Evolutionary conservation across 2,113 vertebrate species (phyloP).

Genomic region (Thunnus thynnus): DNA sequence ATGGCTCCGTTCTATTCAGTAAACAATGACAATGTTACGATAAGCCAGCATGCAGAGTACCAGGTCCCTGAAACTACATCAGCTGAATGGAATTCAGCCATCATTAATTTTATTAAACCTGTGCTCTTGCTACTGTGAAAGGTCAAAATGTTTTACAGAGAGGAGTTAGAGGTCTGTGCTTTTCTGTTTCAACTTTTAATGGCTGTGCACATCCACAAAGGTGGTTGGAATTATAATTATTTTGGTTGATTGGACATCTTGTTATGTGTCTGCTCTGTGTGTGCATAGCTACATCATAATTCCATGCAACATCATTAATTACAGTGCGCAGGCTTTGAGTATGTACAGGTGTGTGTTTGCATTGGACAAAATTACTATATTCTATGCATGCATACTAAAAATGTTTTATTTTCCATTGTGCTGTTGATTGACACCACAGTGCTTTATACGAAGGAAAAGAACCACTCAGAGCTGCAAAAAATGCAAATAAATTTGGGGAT

Average conservation of each 20-base stretch:
- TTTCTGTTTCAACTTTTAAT: not conserved
- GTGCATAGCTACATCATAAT: not conserved
- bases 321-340: not conserved
- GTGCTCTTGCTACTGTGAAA: too few relatives aligned
- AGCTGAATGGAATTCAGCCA: too few relatives aligned
- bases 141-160: not conserved
- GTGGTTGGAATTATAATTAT: not conserved
- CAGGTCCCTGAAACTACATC: too few relatives aligned
- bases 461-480: not conserved
- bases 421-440: too few relatives aligned
- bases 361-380: not conserved
- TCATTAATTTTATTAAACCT: too few relatives aligned
- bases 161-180: not conserved
- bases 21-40: too few relatives aligned
- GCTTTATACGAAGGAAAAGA: not conserved
- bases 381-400: too few relatives aligned
- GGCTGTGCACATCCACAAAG: not conserved
- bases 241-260: not conserved
- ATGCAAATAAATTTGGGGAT: not conserved
- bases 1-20: too few relatives aligned
- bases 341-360: not conserved
- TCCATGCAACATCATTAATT: not conserved
- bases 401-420: too few relatives aligned
- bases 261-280: not conserved
- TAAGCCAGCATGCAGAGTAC: too few relatives aligned